Base-by-base conservation (phyloP, 2,888 invertebrate species). In the Agrochola litura region DNA sequence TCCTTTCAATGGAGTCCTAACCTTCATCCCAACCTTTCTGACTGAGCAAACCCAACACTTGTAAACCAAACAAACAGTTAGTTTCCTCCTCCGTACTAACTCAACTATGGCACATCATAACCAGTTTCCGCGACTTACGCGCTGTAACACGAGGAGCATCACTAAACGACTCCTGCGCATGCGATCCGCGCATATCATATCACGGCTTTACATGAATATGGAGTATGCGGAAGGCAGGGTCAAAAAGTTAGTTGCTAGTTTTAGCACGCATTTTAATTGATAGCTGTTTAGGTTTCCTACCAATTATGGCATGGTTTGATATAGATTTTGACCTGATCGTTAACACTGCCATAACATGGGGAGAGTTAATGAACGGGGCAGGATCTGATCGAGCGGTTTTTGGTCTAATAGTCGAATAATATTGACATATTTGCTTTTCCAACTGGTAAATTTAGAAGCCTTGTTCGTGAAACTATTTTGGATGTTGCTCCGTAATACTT, bases 181-280 rank as follows among this genome's bases (percentile, higher is more conserved):
- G 89, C 89, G 70, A 89, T 86, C 81, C 75, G 69, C 76, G 88
- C 89, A 87, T 89, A 89, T 88, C 88, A 88, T 88, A 88, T 85
- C 86, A 83, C 37, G 79, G 30, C 46, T 76, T 76, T 71, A 79
- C 85, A 88, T 88, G 87, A 88, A 88, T 88, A 88, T 88, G 88
- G 84, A 88, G 71, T 83, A 85, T 72, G 77, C 87, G 88, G 88
- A 87, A 87, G 88, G 52, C 41, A 46, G 49, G 88, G 87, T 87
- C 83, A 88, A 81, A 80, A 80, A 84, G 87, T 81, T 80, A 61
- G 54, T 66, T 37, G 10, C 41, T 68, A 71, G 77, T 86, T 72
- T 73, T 73, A 64, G 56, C 86, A 82, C 81, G 84, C 77, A 71
- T 86, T 80, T 83, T 85, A 83, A 83, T 75, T 79, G 49, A 88